Evolutionary conservation across 2,797 vertebrate species (phyloP), one percentile per base, ranked within the genome.

Genomic region (Calcarius lapponicus): DNA sequence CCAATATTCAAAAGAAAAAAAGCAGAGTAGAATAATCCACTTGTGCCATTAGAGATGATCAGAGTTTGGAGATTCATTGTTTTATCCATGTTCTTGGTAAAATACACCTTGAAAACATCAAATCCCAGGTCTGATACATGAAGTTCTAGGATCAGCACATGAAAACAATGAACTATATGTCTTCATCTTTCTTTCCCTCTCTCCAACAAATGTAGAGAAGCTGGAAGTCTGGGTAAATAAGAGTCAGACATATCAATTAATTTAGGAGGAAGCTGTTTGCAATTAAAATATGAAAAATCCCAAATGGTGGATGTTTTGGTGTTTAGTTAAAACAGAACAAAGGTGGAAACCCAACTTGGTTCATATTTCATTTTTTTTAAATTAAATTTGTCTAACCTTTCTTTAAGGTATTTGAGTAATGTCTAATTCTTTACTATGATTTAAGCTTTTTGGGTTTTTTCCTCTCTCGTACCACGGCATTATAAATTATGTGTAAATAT

Each of bases 401-500:
- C 80, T 81, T 64, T n/a, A 71, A 87, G 43, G 11, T 42, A 70
- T 76, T 80, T 60, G n/a, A 78, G 47, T 70, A 8, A 51, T 50
- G 12, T 48, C 28, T 88, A 76, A 64, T 60, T 51, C 58, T 86
- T 73, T 83, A 42, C 5, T 42, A 75, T 79, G 34, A 22, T 43
- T 56, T 28, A 25, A 31, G 14, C 1, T 29, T n/a, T 36, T 65
- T 11, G 7, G 9, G 2, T 4, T 28, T 43, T 65, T 86, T 62
- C 8, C n/a, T 8, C 4, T 89, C 18, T 75, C 48, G 15, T 75
- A 60, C 36, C 89, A 45, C 11, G 24, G 9, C 67, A 45, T 54
- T 88, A 54, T 34, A 90, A 83, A 96, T 54, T 67, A 91, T 92
- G 73, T 29, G 22, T 70, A 96, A 81, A 64, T 34, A 74, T 6